These are phyloP conservation scores for Monodelphis domestica DNA, from an alignment of 2,797 vertebrate genomes.

Conservation along the genomic window DNA sequence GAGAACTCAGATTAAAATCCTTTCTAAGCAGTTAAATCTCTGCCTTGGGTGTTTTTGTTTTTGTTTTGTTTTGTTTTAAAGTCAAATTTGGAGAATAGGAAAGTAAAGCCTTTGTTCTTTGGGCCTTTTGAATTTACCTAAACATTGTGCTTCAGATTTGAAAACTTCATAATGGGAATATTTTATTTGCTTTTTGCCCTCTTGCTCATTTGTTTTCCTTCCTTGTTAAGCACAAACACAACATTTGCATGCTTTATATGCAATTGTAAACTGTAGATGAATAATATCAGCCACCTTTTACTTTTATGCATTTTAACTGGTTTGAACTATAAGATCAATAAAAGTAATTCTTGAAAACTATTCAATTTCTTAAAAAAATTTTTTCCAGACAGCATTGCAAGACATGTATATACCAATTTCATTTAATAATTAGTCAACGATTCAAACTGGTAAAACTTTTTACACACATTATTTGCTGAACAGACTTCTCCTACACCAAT, in stretches of 20 bases:
- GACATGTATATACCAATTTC: background rate
- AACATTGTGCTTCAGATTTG: slow-evolving; percentile 7
- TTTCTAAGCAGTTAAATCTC: fast-evolving
- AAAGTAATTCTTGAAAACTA: background rate
- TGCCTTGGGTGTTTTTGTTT: background rate
- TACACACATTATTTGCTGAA: background rate
- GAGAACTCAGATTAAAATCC: background rate
- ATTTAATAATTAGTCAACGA: background rate
- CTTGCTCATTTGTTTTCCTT: background rate
- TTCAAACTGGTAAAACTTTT: background rate
- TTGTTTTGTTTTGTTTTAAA: too few relatives aligned
- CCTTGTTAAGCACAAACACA: background rate
- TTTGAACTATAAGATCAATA: slow-evolving; percentile 1
- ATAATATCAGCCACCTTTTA: background rate
- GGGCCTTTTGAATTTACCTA: background rate
- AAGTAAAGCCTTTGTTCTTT: background rate
- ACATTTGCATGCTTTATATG: background rate
- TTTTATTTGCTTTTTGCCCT: background rate
- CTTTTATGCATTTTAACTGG: background rate
- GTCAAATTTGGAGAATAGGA: background rate
- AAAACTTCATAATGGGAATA: background rate
- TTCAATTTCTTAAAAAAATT: background rate
- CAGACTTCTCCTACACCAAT: background rate
- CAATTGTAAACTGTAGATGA: background rate
- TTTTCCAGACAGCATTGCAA: background rate